Evolutionary conservation across 2,797 vertebrate genomes (phyloP).

Genomic region (Xiphophorus birchmanni): DNA sequence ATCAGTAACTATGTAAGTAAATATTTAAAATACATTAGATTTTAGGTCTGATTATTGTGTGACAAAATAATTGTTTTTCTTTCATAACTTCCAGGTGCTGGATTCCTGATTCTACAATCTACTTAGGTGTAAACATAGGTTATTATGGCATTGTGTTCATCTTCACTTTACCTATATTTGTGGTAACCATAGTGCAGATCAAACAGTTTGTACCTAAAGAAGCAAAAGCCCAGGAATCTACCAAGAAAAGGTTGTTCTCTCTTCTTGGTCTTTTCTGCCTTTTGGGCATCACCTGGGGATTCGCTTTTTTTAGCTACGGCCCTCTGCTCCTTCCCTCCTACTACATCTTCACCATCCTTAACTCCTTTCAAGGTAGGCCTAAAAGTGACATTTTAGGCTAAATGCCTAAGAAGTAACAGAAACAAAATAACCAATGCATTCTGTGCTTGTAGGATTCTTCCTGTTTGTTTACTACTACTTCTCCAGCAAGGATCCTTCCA

Average conservation of each 20-base stretch:
- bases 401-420: not conserved
- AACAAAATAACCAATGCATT: not conserved
- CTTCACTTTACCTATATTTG: conserved; percentile 54
- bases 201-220: rapidly evolving
- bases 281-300: conserved; percentile 71
- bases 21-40: not conserved
- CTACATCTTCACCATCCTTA: conserved; percentile 72
- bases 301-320: conserved; percentile 72
- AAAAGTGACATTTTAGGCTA: not conserved
- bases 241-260: conserved; percentile 29
- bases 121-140: conserved; percentile 58
- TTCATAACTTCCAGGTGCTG: conserved; percentile 64
- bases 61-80: not conserved
- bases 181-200: conserved; percentile 22
- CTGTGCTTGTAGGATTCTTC: conserved; percentile 63
- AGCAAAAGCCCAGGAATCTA: not conserved
- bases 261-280: conserved; percentile 56
- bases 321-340: conserved; percentile 50
- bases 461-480: conserved; percentile 69
- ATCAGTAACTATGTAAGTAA: conserved; percentile 55
- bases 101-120: conserved; percentile 48
- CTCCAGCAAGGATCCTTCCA: conserved; percentile 7
- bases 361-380: conserved; percentile 70
- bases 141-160: conserved; percentile 66
- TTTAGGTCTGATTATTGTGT: not conserved